Evolutionary conservation across 37 sponge, comb jelly and placozoan genomes (phyloP).

Genomic region (Chondrosia reniformis): DNA sequence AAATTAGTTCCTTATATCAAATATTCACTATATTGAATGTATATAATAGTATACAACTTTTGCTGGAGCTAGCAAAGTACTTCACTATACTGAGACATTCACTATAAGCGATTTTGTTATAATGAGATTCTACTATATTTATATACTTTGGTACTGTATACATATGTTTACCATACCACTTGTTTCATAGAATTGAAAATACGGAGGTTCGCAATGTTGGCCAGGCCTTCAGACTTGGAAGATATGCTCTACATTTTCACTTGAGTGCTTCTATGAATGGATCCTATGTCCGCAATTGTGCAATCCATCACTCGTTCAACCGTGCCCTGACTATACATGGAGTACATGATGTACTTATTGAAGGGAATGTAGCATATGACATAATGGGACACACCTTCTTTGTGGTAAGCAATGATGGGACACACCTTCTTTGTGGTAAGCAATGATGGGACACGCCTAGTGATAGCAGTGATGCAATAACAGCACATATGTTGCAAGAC

Average conservation of each 20-base stretch:
- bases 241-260: constrained; percentile 89
- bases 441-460: constrained; percentile 56
- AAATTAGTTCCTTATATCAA: no score
- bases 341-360: constrained; percentile 72
- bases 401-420: constrained; percentile 52
- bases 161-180: background rate
- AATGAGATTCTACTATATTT: no score
- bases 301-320: constrained; percentile 88
- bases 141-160: no score
- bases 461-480: no score
- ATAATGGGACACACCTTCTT: constrained; percentile 92
- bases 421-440: constrained; percentile 88
- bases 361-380: constrained; percentile 86
- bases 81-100: no score
- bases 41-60: no score
- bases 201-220: constrained; percentile 69
- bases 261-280: constrained; percentile 80
- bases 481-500: no score
- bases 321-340: constrained; percentile 91
- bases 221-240: constrained; percentile 91
- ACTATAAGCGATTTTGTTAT: no score
- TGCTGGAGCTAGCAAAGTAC: no score
- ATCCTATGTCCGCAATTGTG: constrained; percentile 71
- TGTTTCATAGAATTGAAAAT: constrained; percentile 58
- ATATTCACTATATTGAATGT: no score